Conservation (phyloP, 2,797 vertebrate species). For the Xenops minutus region DNA sequence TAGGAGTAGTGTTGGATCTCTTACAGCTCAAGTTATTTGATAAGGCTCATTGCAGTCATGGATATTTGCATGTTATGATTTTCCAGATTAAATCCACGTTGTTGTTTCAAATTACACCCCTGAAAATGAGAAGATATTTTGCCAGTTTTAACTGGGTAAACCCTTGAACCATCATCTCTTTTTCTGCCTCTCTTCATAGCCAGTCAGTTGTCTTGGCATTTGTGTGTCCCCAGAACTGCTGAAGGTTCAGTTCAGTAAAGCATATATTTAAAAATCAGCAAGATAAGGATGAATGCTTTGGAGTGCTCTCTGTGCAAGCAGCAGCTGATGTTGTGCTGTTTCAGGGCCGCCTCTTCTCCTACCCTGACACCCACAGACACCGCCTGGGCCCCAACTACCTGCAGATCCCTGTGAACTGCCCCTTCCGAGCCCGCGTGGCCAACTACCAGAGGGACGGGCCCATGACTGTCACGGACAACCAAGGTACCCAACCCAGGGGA, state of each 20-base stretch:
- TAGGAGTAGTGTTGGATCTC: not conserved
- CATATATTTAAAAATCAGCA: not conserved
- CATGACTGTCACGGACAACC: constrained; percentile 92
- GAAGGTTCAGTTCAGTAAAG: not conserved
- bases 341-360: constrained; percentile 91
- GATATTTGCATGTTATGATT: not conserved
- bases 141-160: not conserved
- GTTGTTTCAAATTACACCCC: not conserved
- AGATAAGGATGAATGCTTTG: not conserved
- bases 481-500: constrained; percentile 76
- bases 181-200: not conserved
- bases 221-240: not conserved
- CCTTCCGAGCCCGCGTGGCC: constrained; percentile 85
- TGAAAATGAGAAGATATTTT: not conserved
- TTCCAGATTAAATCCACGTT: not conserved
- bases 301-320: not conserved
- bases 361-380: constrained; percentile 94
- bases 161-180: not conserved
- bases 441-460: constrained; percentile 95
- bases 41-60: not conserved
- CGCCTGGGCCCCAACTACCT: constrained; percentile 94
- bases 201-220: not conserved
- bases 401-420: constrained; percentile 94
- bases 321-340: not conserved
- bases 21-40: not conserved